Evolutionary conservation across 2,797 vertebrate species (phyloP).

Genomic region (Austrolebias charrua): DNA sequence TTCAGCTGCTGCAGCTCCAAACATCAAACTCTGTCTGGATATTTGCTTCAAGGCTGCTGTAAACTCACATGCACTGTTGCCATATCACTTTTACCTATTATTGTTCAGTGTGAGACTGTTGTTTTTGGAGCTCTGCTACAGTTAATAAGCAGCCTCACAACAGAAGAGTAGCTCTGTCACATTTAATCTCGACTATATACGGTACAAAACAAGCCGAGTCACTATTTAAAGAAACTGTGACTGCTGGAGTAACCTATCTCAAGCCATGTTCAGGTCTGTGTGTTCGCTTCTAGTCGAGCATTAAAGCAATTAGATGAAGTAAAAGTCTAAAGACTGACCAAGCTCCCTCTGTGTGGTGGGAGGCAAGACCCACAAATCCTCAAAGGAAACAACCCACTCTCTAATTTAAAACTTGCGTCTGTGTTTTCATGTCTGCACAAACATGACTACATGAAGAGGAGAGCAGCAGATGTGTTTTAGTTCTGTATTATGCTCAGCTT

Average conservation of each 20-base stretch:
- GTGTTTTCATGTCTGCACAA: slow-evolving; percentile 40
- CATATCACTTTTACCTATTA: slow-evolving; percentile 6
- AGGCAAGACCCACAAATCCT: slow-evolving; percentile 60
- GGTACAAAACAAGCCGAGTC: slow-evolving; percentile 16
- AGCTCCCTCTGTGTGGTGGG: slow-evolving; percentile 47
- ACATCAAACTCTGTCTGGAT: neutral
- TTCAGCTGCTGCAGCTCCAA: slow-evolving; percentile 18
- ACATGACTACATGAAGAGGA: slow-evolving; percentile 18
- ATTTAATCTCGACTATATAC: slow-evolving; percentile 27
- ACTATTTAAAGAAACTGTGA: slow-evolving; percentile 31
- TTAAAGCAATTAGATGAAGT: slow-evolving; percentile 58
- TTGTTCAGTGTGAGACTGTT: neutral
- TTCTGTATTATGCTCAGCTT: slow-evolving; percentile 3
- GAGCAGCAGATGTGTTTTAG: slow-evolving; percentile 36
- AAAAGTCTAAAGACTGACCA: slow-evolving; percentile 58
- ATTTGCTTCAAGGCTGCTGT: slow-evolving; percentile 1
- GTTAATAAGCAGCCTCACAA: slow-evolving; percentile 27
- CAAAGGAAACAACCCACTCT: slow-evolving; percentile 48
- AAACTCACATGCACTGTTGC: neutral
- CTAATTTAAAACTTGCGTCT: slow-evolving; percentile 65
- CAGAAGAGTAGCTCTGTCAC: slow-evolving; percentile 28
- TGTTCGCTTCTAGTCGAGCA: slow-evolving; percentile 16
- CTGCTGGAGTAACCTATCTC: slow-evolving; percentile 7
- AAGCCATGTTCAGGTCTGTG: slow-evolving; percentile 19
- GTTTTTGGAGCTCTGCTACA: slow-evolving; percentile 27